Conservation (phyloP, 2,888 invertebrate species). For the Molorchus minor region DNA sequence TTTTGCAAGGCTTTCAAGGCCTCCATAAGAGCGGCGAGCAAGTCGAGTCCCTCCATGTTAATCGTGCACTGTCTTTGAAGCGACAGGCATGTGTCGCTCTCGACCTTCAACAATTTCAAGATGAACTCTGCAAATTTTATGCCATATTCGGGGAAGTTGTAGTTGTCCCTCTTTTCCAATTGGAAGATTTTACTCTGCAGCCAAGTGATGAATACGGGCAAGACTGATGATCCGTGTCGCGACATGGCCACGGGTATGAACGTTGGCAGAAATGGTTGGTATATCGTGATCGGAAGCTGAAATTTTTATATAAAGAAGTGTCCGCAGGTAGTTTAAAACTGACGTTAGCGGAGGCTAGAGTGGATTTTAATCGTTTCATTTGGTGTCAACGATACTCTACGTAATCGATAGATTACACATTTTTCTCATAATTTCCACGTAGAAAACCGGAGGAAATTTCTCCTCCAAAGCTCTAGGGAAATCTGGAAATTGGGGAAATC, state of each 20-base stretch:
- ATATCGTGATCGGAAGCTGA: conserved; percentile 40
- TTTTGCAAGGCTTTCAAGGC: conserved; percentile 42
- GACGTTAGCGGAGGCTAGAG: too few species aligned
- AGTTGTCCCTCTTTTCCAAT: conserved; percentile 44
- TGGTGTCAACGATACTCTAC: too few species aligned
- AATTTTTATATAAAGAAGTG: too few species aligned
- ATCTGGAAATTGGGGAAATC: too few species aligned
- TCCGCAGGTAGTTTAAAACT: too few species aligned
- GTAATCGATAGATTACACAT: too few species aligned
- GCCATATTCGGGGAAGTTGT: conserved; percentile 58
- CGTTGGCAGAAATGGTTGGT: conserved; percentile 47
- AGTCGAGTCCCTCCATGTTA: conserved; percentile 27
- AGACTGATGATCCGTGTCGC: conserved; percentile 45
- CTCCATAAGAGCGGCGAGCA: conserved; percentile 29
- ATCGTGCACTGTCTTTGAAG: conserved; percentile 41
- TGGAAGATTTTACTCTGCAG: conserved; percentile 45
- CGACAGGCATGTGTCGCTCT: conserved; percentile 25
- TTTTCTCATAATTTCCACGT: too few species aligned
- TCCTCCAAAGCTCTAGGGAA: too few species aligned
- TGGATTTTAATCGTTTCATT: too few species aligned
- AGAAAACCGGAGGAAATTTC: too few species aligned
- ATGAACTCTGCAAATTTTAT: conserved; percentile 38
- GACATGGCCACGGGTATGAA: conserved; percentile 52
- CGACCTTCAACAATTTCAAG: conserved; percentile 38
- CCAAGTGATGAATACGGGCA: conserved; percentile 52